Percentiles rank a stretch among this genome's conserved stretches.
Evolutionary conservation across 2,797 vertebrate species (phyloP).

Genomic region (Acrocephalus scirpaceus): DNA sequence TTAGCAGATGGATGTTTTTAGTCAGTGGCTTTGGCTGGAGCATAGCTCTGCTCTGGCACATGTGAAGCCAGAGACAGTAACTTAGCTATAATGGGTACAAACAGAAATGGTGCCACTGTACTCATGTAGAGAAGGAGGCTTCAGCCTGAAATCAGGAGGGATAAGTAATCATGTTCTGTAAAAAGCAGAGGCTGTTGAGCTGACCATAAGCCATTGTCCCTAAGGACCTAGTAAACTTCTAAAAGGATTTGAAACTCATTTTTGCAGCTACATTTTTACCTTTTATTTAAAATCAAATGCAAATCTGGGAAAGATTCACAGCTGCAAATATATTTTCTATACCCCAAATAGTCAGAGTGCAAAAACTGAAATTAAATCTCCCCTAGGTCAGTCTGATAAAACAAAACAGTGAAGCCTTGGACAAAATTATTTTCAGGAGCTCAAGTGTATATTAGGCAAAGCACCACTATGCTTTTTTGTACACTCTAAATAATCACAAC

Average conservation of each 20-base stretch:
- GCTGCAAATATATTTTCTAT: background rate
- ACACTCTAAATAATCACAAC: background rate
- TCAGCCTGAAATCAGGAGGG: background rate
- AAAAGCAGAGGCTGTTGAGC: background rate
- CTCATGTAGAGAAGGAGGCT: background rate
- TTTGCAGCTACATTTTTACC: background rate
- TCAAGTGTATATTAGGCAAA: background rate
- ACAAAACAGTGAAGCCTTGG: background rate
- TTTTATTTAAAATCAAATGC: background rate
- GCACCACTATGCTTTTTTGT: background rate
- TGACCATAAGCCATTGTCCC: background rate
- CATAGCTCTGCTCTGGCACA: background rate
- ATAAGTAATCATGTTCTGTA: background rate
- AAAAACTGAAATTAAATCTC: background rate
- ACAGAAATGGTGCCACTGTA: background rate
- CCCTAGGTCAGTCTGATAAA: background rate
- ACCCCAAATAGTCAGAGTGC: background rate
- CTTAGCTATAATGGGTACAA: accelerated
- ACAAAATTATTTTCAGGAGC: background rate
- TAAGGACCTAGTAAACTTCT: background rate
- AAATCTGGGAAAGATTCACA: background rate
- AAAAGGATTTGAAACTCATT: background rate
- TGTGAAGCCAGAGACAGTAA: background rate
- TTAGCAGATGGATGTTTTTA: background rate
- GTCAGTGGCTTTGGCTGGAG: background rate